Base-by-base conservation (phyloP, 2,113 vertebrate species). In the Garra rufa region DNA sequence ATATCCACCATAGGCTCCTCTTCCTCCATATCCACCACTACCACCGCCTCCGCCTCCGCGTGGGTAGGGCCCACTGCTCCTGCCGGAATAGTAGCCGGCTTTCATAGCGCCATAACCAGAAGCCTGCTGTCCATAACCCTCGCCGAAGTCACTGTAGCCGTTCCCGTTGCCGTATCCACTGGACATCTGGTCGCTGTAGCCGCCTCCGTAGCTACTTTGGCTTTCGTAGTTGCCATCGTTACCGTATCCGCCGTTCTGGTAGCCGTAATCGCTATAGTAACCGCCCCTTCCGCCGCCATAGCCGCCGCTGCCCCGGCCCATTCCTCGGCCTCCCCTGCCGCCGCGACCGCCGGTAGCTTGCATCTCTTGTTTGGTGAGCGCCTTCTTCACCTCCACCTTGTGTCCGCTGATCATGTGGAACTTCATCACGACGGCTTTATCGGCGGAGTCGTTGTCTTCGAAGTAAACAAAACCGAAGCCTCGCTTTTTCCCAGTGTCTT, bases 381-480 rank as follows among this genome's bases (percentile, higher is more conserved):
- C 96, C 81, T 96, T 96, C 91, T 96, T 96, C 48, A 97, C 96
- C 89, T 96, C 96, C 82, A 96, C 95, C 81, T 96, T 95, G 88
- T 96, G 95, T 85, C 95, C 96, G 88, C 95, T 96, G 91, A 97
- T 95, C 0, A 95, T 94, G 71, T 96, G 96, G 88, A 96, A 96
- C 92, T 96, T 96, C 38, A 96, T 95, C 85, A 97, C 95, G 0
- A 95, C 95, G 69, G 95, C 96, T 89, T 99, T 99, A 76, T 99
- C 98, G 4, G 97, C 98, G 0, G 98, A 95, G 88, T 98, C 98
- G 93, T 98, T 96, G 71, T 95, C 97, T 80, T 95, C 95, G 83
- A 98, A 99, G 85, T 98, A 97, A 52, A 99, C 96, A 91, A 99
- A 99, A 87, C 97, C 97, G 89, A 99, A 99, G 24, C 98, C 98